Percentiles rank a stretch among this genome's conserved stretches.
These are phyloP conservation scores for Phyllotreta cruciferae DNA, from an alignment of 2,888 invertebrate species.

Conservation along the genomic window DNA sequence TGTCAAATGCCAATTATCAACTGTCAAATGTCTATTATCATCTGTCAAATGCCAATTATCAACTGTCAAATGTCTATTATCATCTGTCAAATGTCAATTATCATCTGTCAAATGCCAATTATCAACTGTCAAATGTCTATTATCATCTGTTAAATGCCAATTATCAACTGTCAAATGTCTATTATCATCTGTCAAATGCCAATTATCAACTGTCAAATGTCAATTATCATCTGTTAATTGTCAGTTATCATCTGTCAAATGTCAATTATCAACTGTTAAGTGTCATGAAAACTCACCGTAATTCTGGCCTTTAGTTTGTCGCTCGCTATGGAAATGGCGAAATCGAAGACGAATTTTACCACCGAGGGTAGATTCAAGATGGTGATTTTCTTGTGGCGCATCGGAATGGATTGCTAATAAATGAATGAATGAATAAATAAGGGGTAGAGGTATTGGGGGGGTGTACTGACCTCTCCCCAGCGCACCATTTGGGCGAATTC, in stretches of 20 bases:
- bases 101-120: background rate
- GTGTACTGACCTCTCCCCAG: conserved; percentile 79
- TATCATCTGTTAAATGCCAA: no score
- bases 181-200: no score
- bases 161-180: background rate
- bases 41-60: background rate
- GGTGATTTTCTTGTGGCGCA: conserved; percentile 81
- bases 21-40: background rate
- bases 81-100: background rate
- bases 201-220: background rate
- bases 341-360: conserved; percentile 78
- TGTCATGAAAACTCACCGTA: conserved; percentile 59
- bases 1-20: background rate
- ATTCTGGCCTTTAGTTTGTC: conserved; percentile 76
- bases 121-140: background rate
- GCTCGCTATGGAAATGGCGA: conserved; percentile 72
- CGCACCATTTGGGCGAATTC: conserved; percentile 75
- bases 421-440: no score
- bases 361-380: conserved; percentile 74
- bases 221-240: background rate
- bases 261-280: background rate
- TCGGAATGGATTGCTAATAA: conserved; percentile 76
- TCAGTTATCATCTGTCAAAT: no score
- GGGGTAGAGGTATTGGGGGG: no score
- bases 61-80: background rate